Base-by-base conservation (phyloP, 1,140 invertebrate species). In the Aphaenogaster rudis region DNA sequence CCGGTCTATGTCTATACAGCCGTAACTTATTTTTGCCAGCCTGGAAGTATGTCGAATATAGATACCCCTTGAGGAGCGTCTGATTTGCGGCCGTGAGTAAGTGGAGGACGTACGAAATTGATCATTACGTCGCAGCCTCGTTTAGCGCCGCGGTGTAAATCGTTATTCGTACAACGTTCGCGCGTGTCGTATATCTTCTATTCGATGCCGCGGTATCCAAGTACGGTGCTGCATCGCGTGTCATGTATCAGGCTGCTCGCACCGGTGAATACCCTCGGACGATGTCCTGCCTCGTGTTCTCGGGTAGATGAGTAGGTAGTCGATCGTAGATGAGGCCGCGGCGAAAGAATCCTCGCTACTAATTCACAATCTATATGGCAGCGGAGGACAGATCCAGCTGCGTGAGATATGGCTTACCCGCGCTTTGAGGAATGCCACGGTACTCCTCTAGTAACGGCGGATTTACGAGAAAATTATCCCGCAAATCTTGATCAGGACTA, bases 91-190 rank as follows among this genome's bases (percentile, higher is more conserved):
- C 15, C 17, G 71, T 42, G 36, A 77, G 59, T 39, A 52, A 77
- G 45, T 33, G 48, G 48, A 77, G 81, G 72, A 77, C 28, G 61
- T 39, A 76, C 48, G 48, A 64, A 77, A 85, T 85, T 85, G 74
- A 80, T 67, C 61, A 36, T 86, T 80, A 80, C 71, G 79, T 81
- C 64, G 79, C 79, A 71, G 64, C 66, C 64, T 59, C 64, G 64
- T 81, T 81, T 81, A 81, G 61, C 79, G 39, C 50, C 64, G 79
- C 21, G 39, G 50, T 81, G 79, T 81, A 81, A 81, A 81, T 81
- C 64, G 79, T 81, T 81, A 81, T 81, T 81, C 79, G 64, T 81
- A 81, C 79, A 81, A 81, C 50, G 50, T 71, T 71, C 79, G 64
- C 79, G 50, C 79, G 64, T 81, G 64, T 71, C 64, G 64, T 81